A percentile compares a stretch with the other conserved stretches of the same genome.
These are phyloP conservation scores for Oncopeltus fasciatus DNA, from an alignment of 1,140 invertebrate species.

Conservation along the genomic window DNA sequence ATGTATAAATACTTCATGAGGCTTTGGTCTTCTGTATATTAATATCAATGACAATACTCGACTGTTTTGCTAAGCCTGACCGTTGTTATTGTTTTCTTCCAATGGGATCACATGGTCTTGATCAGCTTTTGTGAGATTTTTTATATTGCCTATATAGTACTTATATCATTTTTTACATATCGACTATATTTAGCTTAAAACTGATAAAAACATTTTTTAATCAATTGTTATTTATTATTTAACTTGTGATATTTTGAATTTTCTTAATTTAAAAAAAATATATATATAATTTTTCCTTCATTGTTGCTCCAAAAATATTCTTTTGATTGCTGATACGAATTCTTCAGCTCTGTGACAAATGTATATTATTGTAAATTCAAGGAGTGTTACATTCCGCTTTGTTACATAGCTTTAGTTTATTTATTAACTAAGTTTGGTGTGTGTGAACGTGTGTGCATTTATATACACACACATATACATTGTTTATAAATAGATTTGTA, in stretches of 20 bases:
- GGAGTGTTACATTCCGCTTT: constrained; percentile 12
- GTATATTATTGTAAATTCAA: constrained; percentile 9
- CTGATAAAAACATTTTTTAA: neutral
- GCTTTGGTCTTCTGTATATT: neutral
- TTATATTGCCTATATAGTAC: neutral
- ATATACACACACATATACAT: neutral
- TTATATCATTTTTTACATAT: constrained; percentile 5
- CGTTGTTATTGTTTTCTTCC: constrained; percentile 5
- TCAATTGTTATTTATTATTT: neutral
- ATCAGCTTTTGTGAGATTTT: neutral
- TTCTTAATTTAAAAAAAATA: neutral
- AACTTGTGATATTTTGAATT: neutral
- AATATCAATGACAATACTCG: constrained; percentile 6
- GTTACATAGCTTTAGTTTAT: constrained; percentile 7
- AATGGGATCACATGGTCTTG: neutral
- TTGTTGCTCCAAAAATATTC: neutral
- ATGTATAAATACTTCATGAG: neutral
- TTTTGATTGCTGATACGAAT: constrained; percentile 1
- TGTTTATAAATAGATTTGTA: constrained; percentile 10
- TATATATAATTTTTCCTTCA: neutral
- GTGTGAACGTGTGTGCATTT: too few species aligned
- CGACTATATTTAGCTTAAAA: neutral
- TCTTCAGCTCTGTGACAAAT: neutral
- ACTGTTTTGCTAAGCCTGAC: constrained; percentile 1
- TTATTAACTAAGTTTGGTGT: too few species aligned